phyloP scores from a whole-genome alignment of 2,888 invertebrate genomes.

The Dysmachus trigonus region DNA sequence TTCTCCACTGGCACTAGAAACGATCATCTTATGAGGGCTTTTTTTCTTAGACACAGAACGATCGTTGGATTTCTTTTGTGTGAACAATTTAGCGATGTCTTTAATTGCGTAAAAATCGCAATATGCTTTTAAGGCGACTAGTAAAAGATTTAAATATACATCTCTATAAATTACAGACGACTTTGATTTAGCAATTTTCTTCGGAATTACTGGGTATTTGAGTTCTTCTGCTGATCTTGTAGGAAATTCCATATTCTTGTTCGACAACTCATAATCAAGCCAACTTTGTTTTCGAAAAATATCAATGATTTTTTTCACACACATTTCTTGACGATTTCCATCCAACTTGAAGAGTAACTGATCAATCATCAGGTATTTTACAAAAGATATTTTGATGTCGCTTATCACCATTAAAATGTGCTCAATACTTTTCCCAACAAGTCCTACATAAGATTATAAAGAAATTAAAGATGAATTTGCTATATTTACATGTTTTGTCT shows the following conservation, averaged over 20 bases:
- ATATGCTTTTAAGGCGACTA: conserved; percentile 57
- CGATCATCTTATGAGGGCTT: not conserved
- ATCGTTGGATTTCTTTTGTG: not conserved
- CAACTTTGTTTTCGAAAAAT: conserved; percentile 58
- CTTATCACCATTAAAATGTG: conserved; percentile 56
- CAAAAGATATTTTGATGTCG: conserved; percentile 56
- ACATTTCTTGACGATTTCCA: conserved; percentile 51
- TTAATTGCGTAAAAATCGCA: conserved; percentile 56
- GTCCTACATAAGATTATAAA: not conserved
- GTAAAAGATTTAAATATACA: conserved; percentile 57
- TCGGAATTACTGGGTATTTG: conserved; percentile 47
- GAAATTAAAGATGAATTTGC: not conserved
- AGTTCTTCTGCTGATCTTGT: conserved; percentile 40
- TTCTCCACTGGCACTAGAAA: not conserved
- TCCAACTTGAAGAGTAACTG: conserved; percentile 54
- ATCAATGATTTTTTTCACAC: conserved; percentile 56
- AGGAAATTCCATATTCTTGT: not conserved
- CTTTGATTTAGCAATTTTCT: conserved; percentile 47
- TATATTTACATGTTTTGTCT: not conserved
- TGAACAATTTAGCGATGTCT: conserved; percentile 48
- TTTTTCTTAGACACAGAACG: not conserved
- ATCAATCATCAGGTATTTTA: conserved; percentile 59
- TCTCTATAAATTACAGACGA: conserved; percentile 52
- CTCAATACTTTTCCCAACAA: conserved; percentile 50
- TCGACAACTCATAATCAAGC: conserved; percentile 53